Evolutionary conservation across 2,113 vertebrate species (phyloP), one percentile per base, ranked within the genome.

Genomic region (Clupea harengus): DNA sequence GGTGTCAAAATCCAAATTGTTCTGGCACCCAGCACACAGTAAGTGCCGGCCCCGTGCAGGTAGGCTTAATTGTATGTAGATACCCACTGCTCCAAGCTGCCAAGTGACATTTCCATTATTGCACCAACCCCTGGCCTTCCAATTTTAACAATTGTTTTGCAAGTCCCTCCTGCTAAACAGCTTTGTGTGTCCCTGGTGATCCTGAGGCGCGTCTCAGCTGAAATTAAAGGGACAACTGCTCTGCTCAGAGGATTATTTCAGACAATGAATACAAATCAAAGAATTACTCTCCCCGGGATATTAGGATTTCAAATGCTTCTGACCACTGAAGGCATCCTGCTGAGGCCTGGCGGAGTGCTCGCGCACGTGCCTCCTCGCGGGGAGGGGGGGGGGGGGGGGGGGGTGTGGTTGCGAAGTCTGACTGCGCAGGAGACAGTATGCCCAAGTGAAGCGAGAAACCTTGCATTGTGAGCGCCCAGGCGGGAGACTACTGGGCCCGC

Each of bases 61-160:
- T 83, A 72, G 88, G 85, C 78, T 89, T 90, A 88, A 91, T 88
- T 88, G 91, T 86, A 81, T 45, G 64, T n/a, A 22, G 22, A 67
- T 75, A 87, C 90, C 90, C 45, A 54, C 81, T 57, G 83, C 86
- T 86, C 81, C 82, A 45, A 84, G 83, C 81, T 85, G 78, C 87
- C 85, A 46, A 50, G 46, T 89, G 91, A 87, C 89, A 85, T 90
- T 89, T 89, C 86, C 86, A 89, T 90, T 90, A 85, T 57, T 52
- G 82, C 17, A 13, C 7, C 88, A 88, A 83, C 81, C 87, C 86
- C 85, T 78, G 25, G 83, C 84, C 82, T 81, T 89, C 64, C 15
- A 80, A 88, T 85, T 80, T 49, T 45, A 85, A 17, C 80, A 75
- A 80, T 86, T 87, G 82, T 88, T 87, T 78, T 45, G 64, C 86